Conservation (phyloP, 1,140 invertebrate genomes). For the Mercenaria mercenaria region DNA sequence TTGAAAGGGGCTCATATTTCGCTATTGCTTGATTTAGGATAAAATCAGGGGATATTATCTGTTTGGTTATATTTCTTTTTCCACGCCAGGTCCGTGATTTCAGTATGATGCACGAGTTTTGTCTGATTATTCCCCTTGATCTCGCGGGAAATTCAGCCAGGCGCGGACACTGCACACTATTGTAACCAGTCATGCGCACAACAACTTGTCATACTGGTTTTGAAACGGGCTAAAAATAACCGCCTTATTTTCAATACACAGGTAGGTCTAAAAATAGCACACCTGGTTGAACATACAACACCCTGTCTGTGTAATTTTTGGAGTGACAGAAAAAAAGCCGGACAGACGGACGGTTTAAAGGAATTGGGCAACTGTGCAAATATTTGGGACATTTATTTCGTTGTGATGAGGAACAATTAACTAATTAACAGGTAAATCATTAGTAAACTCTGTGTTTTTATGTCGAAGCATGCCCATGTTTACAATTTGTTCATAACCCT, state of each 20-base stretch:
- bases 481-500: slow-evolving; percentile 42
- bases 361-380: neutral
- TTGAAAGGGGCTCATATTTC: too few relatives aligned
- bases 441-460: neutral
- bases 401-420: slow-evolving; percentile 29
- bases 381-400: neutral
- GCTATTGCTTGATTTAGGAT: too few relatives aligned
- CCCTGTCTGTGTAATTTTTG: slow-evolving; percentile 35
- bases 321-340: neutral
- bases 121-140: slow-evolving; percentile 35
- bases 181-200: slow-evolving; percentile 13
- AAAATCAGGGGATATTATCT: too few relatives aligned
- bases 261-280: slow-evolving; percentile 57
- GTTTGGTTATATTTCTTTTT: too few relatives aligned
- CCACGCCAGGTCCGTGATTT: too few relatives aligned
- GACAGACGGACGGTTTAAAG: slow-evolving; percentile 24
- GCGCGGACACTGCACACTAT: slow-evolving; percentile 7
- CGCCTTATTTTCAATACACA: slow-evolving; percentile 60
- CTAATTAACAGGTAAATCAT: slow-evolving; percentile 22
- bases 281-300: slow-evolving; percentile 60
- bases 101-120: too few relatives aligned
- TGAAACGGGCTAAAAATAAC: slow-evolving; percentile 47
- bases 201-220: slow-evolving; percentile 75
- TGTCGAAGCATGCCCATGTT: slow-evolving; percentile 33
- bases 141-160: slow-evolving; percentile 21